Base-by-base conservation (phyloP, 2,797 vertebrate genomes). In the Botia kubotai region DNA sequence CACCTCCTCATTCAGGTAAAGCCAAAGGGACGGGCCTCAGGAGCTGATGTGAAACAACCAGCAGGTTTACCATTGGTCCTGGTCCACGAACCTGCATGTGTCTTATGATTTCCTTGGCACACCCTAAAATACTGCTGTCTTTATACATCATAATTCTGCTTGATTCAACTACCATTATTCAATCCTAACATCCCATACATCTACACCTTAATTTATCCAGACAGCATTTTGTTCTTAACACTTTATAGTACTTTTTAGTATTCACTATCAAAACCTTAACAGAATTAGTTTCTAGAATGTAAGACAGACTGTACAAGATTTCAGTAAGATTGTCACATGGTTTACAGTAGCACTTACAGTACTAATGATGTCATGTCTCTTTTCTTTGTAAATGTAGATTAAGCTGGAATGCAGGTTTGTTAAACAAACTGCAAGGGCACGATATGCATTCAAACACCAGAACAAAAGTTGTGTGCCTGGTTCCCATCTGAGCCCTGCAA, bases 381-480 rank as follows among this genome's bases (percentile, higher is more conserved):
- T 6, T 39, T 58, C 46, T 65, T 36, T 63, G 73, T 75, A 13
- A 68, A 50, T 62, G 43, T 50, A 33, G 55, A 71, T 50, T 21
- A 50, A 33, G 23, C 1, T 60, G 55, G 67, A 70, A 78, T 62
- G 23, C 66, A 21, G 67, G 43, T 70, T 46, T 60, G 69, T 50
- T 70, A 48, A 70, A 77, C 36, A 36, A 78, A 70, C 67, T 16
- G 19, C 1, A 2, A 26, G 6, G n/a, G 1, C 43, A 62, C 6
- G 66, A 78, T 33, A 33, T 33, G 33, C 33, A 33, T 33, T 33
- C 33, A 33, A 33, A 33, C 33, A 33, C 33, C 33, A 33, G 33
- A 33, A 33, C 33, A 33, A 33, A 33, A 33, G 33, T 33, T 33
- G 33, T 33, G 33, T 33, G 33, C 33, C 33, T 33, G 76, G 76